Conservation (phyloP, 1,140 invertebrate genomes). For the Drosophila nigrodunni region DNA sequence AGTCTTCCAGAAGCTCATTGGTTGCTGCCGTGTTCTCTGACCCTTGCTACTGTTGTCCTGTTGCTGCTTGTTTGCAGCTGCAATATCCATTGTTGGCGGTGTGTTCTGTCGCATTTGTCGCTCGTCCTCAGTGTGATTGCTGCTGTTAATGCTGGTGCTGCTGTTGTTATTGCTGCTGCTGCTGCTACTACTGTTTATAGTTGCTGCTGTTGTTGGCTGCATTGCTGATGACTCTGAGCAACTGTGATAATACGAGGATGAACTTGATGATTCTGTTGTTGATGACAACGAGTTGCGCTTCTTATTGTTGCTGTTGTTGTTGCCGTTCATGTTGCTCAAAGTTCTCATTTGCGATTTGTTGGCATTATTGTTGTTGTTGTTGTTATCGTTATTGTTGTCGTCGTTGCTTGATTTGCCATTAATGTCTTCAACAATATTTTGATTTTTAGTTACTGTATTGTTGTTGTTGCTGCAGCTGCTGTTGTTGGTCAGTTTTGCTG, state of each 20-base stretch:
- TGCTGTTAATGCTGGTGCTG: slow-evolving; percentile 5
- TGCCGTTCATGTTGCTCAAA: slow-evolving; percentile 27
- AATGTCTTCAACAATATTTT: slow-evolving; percentile 49
- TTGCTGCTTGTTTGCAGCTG: slow-evolving; percentile 7
- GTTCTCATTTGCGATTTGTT: slow-evolving; percentile 23
- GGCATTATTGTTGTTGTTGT: slow-evolving; percentile 29
- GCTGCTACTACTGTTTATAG: not conserved
- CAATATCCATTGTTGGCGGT: slow-evolving; percentile 1
- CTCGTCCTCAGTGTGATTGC: slow-evolving; percentile 1
- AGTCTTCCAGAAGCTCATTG: slow-evolving; percentile 67
- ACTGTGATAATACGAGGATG: slow-evolving; percentile 48
- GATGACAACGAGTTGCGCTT: slow-evolving; percentile 56
- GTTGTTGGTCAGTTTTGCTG: slow-evolving; percentile 23
- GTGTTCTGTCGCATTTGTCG: slow-evolving; percentile 13
- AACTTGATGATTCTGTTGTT: slow-evolving; percentile 42
- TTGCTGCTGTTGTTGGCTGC: not conserved
- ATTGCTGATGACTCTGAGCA: slow-evolving; percentile 41
- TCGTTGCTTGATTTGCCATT: slow-evolving; percentile 47
- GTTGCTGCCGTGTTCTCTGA: slow-evolving; percentile 55
- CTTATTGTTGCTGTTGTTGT: slow-evolving; percentile 40
- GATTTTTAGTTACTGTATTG: slow-evolving; percentile 60
- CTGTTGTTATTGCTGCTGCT: slow-evolving; percentile 17
- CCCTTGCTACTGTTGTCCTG: slow-evolving; percentile 12
- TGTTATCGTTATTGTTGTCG: slow-evolving; percentile 49
- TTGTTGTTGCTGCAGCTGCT: slow-evolving; percentile 47